Evolutionary conservation across 1,140 invertebrate genomes (phyloP).

Genomic region (Sogatella furcifera): DNA sequence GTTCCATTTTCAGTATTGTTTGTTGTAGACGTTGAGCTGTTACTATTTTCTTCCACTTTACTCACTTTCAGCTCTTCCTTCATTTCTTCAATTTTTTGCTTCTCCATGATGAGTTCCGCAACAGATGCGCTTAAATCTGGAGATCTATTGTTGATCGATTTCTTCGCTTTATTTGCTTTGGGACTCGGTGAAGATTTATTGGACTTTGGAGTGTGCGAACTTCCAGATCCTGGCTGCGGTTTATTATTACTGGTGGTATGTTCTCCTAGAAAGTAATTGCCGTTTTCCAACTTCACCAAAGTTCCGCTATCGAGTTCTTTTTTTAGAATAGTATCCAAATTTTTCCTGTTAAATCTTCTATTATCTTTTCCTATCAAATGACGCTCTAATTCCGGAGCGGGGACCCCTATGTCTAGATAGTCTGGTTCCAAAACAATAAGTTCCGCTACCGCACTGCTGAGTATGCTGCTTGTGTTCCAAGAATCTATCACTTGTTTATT

Average conservation of each 20-base stretch:
- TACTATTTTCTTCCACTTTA: not conserved
- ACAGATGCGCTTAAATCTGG: not conserved
- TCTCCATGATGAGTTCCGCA: not conserved
- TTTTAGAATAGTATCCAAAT: constrained; percentile 49
- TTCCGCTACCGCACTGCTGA: constrained; percentile 53
- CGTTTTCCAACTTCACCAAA: constrained; percentile 51
- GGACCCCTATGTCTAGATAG: constrained; percentile 56
- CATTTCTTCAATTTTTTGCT: not conserved
- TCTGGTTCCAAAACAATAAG: constrained; percentile 56
- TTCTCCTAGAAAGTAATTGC: constrained; percentile 48
- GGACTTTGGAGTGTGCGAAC: not conserved
- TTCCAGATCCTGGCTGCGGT: not conserved
- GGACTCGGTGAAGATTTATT: not conserved
- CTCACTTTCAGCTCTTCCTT: not conserved
- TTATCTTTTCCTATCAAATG: constrained; percentile 49
- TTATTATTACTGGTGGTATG: not conserved
- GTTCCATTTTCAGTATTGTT: not conserved
- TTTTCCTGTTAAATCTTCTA: constrained; percentile 48
- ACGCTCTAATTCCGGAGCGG: constrained; percentile 47
- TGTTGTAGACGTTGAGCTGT: not conserved
- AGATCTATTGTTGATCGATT: not conserved
- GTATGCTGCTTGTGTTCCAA: constrained; percentile 33
- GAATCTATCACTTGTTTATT: constrained; percentile 28
- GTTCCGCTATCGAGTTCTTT: constrained; percentile 53
- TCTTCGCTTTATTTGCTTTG: not conserved